Base-by-base conservation (phyloP, 2,888 invertebrate genomes). In the Pemphredon lugubris region DNA sequence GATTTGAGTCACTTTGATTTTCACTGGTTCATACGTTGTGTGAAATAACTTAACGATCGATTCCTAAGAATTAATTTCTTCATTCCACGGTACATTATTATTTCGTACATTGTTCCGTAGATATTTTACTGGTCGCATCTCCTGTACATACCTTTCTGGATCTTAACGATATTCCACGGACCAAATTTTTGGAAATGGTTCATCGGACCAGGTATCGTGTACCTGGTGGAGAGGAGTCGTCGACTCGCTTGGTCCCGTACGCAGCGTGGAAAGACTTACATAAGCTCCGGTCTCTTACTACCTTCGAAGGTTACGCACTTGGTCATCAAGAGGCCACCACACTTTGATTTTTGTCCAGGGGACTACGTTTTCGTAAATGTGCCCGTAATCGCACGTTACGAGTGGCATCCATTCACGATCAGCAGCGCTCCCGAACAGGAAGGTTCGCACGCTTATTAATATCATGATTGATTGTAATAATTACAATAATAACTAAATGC, bases 121-220 rank as follows among this genome's bases (percentile, higher is more conserved):
- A 91, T 96, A 23, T 98, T 98, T 90, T 98, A 98, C 90, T 97
- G 97, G 96, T 96, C 97, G 0, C 98, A 98, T 88, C 91, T 97
- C 30, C 91, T 98, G 70, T 97, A 97, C 90, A 91, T 97, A 1
- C 95, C 96, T 0, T 98, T 97, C 89, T 97, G 96, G 96, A 90
- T 95, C 14, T 89, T 98, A 1, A 91, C 95, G 11, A 92, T 97
- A 44, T 92, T 97, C 64, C 98, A 98, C 89, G 97, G 95, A 0
- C 97, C 97, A 0, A 96, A 96, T 89, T 98, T 97, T 90, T 98
- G 97, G 97, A 97, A 96, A 89, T 98, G 98, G 97, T 96, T 98
- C 88, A 91, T 96, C 30, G 90, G 93, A 1, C 98, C 98, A 0
- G 96, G 96, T 0, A 84, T 94, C 1, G 90, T 97, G 0, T 98